Evolutionary conservation across 2,113 vertebrate species (phyloP).

Genomic region (Thamnophis sirtalis): DNA sequence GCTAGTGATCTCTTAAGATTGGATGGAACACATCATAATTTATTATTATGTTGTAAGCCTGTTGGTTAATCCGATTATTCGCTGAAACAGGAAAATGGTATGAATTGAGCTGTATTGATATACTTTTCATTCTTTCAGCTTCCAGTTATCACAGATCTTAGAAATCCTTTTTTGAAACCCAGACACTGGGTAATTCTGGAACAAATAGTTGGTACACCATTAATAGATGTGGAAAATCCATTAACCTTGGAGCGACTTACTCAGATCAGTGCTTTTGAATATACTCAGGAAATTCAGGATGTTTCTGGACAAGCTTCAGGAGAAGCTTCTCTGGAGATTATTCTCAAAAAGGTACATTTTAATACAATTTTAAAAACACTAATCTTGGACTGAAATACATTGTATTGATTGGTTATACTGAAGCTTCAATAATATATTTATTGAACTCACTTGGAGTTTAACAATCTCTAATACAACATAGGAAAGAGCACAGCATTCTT

Average conservation of each 20-base stretch:
- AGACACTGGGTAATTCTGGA: slow-evolving; percentile 77
- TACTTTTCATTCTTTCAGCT: slow-evolving; percentile 62
- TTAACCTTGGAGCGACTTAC: slow-evolving; percentile 68
- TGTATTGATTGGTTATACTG: not conserved
- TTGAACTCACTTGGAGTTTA: not conserved
- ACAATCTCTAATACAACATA: not conserved
- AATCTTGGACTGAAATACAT: not conserved
- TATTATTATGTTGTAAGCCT: not conserved
- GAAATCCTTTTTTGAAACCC: slow-evolving; percentile 75
- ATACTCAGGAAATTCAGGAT: slow-evolving; percentile 73
- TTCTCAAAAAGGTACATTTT: slow-evolving; percentile 75
- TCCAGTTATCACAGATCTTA: slow-evolving; percentile 76
- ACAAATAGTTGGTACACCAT: slow-evolving; percentile 57
- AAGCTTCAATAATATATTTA: not conserved
- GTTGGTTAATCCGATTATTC: not conserved
- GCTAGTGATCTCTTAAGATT: not conserved
- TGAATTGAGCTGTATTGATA: not conserved
- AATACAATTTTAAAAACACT: not conserved
- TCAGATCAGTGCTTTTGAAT: slow-evolving; percentile 71
- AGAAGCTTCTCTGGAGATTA: slow-evolving; percentile 76
- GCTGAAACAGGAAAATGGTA: not conserved
- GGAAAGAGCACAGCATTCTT: not conserved
- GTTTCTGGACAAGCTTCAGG: slow-evolving; percentile 81
- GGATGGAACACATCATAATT: not conserved
- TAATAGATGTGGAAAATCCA: slow-evolving; percentile 60